These are phyloP conservation scores for Scrobipalpa atriplicella DNA, from an alignment of 2,888 invertebrate genomes.

Conservation along the genomic window DNA sequence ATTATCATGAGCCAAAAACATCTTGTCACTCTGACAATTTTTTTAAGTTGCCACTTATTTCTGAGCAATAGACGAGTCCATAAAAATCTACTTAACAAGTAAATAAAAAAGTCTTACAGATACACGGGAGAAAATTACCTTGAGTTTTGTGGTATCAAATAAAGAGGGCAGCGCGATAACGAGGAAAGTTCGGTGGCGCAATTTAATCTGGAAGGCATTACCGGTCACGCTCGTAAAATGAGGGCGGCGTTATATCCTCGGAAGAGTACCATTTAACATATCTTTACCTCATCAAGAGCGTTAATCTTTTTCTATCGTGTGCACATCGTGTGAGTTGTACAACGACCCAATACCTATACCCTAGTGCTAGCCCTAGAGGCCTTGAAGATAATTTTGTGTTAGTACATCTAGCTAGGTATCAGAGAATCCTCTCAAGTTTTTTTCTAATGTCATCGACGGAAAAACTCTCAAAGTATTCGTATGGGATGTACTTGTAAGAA, in stretches of 20 bases:
- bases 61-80: too few species aligned
- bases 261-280: background rate
- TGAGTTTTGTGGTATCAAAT: constrained; percentile 14
- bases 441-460: too few species aligned
- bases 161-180: constrained; percentile 10
- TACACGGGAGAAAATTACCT: constrained; percentile 7
- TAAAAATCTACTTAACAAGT: background rate
- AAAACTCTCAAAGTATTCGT: too few species aligned
- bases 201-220: background rate
- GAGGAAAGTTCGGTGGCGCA: constrained; percentile 6
- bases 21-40: too few species aligned
- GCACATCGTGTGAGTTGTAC: background rate
- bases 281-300: background rate
- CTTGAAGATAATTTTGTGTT: background rate
- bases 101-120: constrained; percentile 9
- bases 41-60: too few species aligned
- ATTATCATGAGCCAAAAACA: too few species aligned
- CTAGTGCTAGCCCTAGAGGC: background rate
- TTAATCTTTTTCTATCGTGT: background rate
- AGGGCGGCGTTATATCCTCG: background rate
- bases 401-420: too few species aligned
- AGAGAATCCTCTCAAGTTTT: too few species aligned
- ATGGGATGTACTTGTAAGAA: too few species aligned
- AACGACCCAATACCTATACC: too few species aligned
- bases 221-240: constrained; percentile 1